Percentiles rank a stretch among this genome's conserved stretches.
Conservation (phyloP, 2,888 invertebrate genomes). For the Melanostoma scalare region DNA sequence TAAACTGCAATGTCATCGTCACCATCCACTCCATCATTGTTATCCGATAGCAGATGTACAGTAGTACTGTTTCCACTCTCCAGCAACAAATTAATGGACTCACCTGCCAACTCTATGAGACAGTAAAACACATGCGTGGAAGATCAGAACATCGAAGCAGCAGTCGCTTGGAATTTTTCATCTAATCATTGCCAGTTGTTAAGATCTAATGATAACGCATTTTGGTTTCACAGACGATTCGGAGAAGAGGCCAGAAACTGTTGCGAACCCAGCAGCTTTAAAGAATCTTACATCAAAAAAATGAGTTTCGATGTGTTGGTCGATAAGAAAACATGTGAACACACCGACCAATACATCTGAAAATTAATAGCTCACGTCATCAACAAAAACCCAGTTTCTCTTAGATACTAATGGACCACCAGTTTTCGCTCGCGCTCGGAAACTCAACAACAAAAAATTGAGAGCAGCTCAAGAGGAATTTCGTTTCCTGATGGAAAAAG, state of each 20-base stretch:
- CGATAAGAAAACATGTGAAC: background rate
- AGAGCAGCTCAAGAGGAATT: too few relatives aligned
- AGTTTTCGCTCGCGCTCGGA: too few relatives aligned
- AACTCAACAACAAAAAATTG: too few relatives aligned
- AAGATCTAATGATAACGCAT: constrained; percentile 8
- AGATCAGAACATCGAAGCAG: background rate
- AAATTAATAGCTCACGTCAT: constrained; percentile 41
- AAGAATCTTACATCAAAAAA: constrained; percentile 35
- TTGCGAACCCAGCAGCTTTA: constrained; percentile 36
- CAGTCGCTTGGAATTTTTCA: background rate
- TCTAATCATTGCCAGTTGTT: background rate
- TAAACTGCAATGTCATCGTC: background rate
- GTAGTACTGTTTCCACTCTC: background rate
- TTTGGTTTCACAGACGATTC: constrained; percentile 67
- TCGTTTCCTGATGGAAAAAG: too few relatives aligned
- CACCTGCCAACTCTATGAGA: too few relatives aligned
- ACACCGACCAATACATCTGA: constrained; percentile 1
- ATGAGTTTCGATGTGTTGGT: constrained; percentile 15
- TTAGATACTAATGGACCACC: background rate
- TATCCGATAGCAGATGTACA: too few relatives aligned
- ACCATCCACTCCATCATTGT: too few relatives aligned
- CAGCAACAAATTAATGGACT: constrained; percentile 24
- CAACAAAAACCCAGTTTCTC: constrained; percentile 16
- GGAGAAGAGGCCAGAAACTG: too few relatives aligned
- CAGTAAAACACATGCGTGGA: too few relatives aligned